Base-by-base conservation (phyloP, 1,140 invertebrate genomes). In the Drosophila miranda region DNA sequence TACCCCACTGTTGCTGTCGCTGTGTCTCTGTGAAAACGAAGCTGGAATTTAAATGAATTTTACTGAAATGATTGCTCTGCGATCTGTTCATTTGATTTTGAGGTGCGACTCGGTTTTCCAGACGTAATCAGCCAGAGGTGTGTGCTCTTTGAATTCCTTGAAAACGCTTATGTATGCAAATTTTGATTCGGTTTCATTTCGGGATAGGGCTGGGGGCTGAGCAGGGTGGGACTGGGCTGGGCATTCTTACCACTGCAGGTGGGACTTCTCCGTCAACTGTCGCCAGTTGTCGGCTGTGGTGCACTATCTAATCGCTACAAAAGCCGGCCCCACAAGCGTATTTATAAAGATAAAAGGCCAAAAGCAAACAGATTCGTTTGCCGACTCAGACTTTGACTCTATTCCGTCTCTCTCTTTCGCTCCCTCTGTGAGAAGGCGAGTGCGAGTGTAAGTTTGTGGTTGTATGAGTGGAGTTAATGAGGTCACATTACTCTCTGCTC, bases 291-390 rank as follows among this genome's bases (percentile, higher is more conserved):
- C 66, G 57, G n/a, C 41, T 51, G 45, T 34, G 51, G 5, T 21
- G 53, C 80, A 76, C 77, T 84, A 84, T 84, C 80, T 84, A 80
- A 84, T 84, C 80, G 66, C 58, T 19, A 38, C 61, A 75, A 83
- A 73, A 84, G 79, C 76, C 80, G 81, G 63, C 67, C 67, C 49
- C 61, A 67, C 48, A 56, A 23, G 48, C 48, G 60, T 42, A 74
- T 66, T 58, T 59, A 50, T 50, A 61, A 50, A 62, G 68, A 72
- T 72, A 72, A 72, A 73, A 42, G 46, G 70, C 70, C 70, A 43
- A 74, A 73, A 74, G 70, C 70, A 75, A 75, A 75, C 70, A 74
- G 51, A 19, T 63, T 50, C 64, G 58, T 55, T 19, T 63, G 50
- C 64, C 64, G 55, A 64, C 68, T 56, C 63, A 66, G 63, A 61